Conservation (phyloP, 2,888 invertebrate genomes). For the Caenorhabditis doughertyi region DNA sequence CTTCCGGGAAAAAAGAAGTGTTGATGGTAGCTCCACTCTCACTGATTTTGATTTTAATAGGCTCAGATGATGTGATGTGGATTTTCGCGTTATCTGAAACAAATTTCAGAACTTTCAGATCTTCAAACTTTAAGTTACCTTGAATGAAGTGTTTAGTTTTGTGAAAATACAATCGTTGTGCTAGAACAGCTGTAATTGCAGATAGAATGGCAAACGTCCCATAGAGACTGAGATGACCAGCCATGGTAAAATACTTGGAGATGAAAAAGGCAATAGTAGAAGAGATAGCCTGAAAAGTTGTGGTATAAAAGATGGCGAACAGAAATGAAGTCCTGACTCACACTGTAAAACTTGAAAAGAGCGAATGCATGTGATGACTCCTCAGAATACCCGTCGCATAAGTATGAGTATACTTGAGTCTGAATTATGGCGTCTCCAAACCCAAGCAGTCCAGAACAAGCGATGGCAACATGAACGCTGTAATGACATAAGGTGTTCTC, state of each 20-base stretch:
- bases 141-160: constrained; percentile 51
- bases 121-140: constrained; percentile 24
- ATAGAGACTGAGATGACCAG: constrained; percentile 49
- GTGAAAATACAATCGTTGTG: constrained; percentile 54
- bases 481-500: background rate
- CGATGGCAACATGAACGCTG: constrained; percentile 50
- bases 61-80: constrained; percentile 8
- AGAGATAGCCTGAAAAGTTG: constrained; percentile 38
- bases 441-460: constrained; percentile 52
- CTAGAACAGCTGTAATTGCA: constrained; percentile 44
- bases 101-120: background rate
- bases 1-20: background rate
- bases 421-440: constrained; percentile 62
- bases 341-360: constrained; percentile 64
- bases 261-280: constrained; percentile 57
- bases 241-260: constrained; percentile 51
- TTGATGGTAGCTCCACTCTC: constrained; percentile 36
- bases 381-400: constrained; percentile 56
- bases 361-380: constrained; percentile 61
- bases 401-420: constrained; percentile 55
- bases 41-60: constrained; percentile 39
- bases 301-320: background rate
- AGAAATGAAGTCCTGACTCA: background rate
- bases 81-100: constrained; percentile 32
- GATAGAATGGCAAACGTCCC: constrained; percentile 54